phyloP scores from a whole-genome alignment of 92 coral and sea anemone genomes.

The Actinostola sp. region DNA sequence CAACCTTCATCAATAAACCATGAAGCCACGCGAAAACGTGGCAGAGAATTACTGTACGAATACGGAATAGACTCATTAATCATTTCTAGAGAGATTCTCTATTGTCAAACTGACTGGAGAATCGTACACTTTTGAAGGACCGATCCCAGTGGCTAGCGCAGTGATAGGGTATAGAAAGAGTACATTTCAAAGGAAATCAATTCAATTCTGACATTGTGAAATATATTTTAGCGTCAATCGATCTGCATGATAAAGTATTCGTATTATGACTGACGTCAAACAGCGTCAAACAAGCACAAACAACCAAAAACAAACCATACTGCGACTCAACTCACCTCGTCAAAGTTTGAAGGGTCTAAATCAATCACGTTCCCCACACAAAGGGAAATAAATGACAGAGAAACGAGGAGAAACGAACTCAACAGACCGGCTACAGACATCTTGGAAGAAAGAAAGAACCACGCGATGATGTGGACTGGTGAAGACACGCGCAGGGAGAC shows the following conservation, averaged over 20 bases:
- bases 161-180: neutral
- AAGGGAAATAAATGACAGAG: constrained; percentile 26
- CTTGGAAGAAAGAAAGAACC: constrained; percentile 23
- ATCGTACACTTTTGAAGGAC: neutral
- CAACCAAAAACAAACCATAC: neutral
- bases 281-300: neutral
- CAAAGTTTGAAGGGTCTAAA: constrained; percentile 71
- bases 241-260: neutral
- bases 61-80: no score
- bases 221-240: neutral
- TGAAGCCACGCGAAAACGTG: neutral
- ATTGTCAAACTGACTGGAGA: no score
- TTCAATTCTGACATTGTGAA: neutral
- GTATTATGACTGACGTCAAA: neutral
- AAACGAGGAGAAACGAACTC: constrained; percentile 6
- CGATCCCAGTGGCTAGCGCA: no score
- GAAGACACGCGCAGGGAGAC: neutral
- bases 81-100: no score
- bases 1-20: constrained; percentile 9
- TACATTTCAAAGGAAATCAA: neutral
- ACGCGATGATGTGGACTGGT: constrained; percentile 7
- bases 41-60: constrained; percentile 1
- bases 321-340: constrained; percentile 62
- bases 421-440: constrained; percentile 23
- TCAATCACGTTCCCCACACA: constrained; percentile 72